Evolutionary conservation across 1,140 invertebrate genomes (phyloP), one percentile per base, ranked within the genome.

Genomic region (Ostrea denselamellosa): DNA sequence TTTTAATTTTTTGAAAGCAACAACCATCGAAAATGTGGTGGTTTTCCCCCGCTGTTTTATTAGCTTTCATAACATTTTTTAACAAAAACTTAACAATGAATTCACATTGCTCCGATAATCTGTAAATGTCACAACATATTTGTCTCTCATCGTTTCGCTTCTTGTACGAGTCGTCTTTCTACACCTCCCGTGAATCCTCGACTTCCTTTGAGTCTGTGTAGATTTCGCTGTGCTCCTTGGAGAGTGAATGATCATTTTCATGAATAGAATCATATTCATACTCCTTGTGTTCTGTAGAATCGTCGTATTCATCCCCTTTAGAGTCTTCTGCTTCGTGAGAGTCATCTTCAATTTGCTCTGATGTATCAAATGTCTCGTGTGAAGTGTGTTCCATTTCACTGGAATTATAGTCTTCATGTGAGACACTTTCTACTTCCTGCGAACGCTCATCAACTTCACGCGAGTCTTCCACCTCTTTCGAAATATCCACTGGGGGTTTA

Each of bases 111-210:
- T 44, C 34, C 34, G 34, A 44, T 44, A 44, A 44, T n/a, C n/a
- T 44, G 34, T 44, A 1, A 44, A 1, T 44, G 5, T 44, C 34
- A 44, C 34, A 44, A 44, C 34, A 44, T 5, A 44, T 44, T 1
- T 44, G 34, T 44, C 34, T 44, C 34, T 44, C 34, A 44, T 44
- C 28, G 3, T 10, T 34, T 17, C 28, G 34, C 68, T 28, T 62
- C 56, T 19, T 62, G 1, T 19, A n/a, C n/a, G 56, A 19, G 5
- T 62, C 5, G 17, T 62, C 56, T 19, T 62, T 62, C 17, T 62
- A 17, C n/a, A 62, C 7, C 56, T 62, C 56, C n/a, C 56, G 25
- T 77, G 68, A 77, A 25, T 83, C 82, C n/a, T 83, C 82, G 51
- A 52, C 44, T 54, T 83, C 44, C 44, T 22, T 22, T 25, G 44